A percentile compares a stretch with the other conserved stretches of the same genome.
Evolutionary conservation across 1,140 invertebrate species (phyloP).

Genomic region (Apis cerana): DNA sequence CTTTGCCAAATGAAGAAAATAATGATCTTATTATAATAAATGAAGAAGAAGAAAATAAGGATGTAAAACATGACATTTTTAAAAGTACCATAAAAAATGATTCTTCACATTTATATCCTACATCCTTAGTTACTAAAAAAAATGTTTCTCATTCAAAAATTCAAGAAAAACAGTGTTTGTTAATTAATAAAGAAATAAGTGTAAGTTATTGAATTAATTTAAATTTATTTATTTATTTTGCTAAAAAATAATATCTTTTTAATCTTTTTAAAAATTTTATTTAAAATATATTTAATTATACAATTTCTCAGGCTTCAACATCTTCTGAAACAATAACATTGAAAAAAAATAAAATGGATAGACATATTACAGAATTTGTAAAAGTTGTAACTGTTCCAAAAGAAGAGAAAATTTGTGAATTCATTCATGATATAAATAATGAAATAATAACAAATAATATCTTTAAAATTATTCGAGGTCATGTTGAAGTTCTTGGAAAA

Average conservation of each 20-base stretch:
- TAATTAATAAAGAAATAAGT: constrained; percentile 2
- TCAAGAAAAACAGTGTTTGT: neutral
- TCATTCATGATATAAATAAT: constrained; percentile 62
- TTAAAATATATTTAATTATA: neutral
- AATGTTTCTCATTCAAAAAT: neutral
- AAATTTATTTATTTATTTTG: too few species aligned
- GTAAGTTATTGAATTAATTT: constrained; percentile 5
- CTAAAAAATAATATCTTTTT: neutral
- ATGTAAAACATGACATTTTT: neutral
- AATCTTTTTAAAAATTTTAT: too few species aligned
- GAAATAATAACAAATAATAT: constrained; percentile 37
- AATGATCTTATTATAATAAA: constrained; percentile 36
- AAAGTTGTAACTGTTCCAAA: neutral
- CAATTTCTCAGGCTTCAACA: constrained; percentile 32
- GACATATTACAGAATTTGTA: constrained; percentile 64
- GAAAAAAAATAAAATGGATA: constrained; percentile 52
- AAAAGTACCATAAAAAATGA: neutral
- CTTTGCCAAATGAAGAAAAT: constrained; percentile 10
- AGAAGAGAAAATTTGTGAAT: constrained; percentile 61
- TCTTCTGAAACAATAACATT: constrained; percentile 15
- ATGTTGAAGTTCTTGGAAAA: constrained; percentile 62
- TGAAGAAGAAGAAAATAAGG: neutral
- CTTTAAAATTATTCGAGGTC: constrained; percentile 64
- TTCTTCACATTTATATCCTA: neutral
- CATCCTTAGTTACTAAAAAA: neutral